Base-by-base conservation (phyloP, 2,888 invertebrate species). In the Halocaridina rubra region DNA sequence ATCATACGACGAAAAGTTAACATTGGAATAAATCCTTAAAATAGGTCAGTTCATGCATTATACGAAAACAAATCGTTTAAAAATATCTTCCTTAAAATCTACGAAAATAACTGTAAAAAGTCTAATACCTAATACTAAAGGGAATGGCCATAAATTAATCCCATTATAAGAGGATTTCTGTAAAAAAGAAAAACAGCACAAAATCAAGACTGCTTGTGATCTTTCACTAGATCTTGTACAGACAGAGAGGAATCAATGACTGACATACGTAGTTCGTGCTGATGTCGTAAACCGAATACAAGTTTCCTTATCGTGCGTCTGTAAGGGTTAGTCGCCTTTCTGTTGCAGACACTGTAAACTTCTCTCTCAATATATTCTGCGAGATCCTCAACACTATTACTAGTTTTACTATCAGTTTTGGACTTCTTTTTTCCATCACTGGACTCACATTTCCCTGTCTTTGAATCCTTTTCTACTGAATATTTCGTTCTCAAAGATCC, bases 311-410 rank as follows among this genome's bases (percentile, higher is more conserved):
- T 81, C n/a, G 84, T 86, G 22, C 82, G 79, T 27, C 69, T 80
- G 67, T 86, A 86, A 13, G 61, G n/a, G 0, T 64, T 80, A 16
- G 71, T 67, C 8, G 80, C 59, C 24, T 80, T 22, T 16, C 84
- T 69, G 16, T 67, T 53, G 29, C 57, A 72, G 2, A 19, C 67
- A 2, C 64, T 59, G 27, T 82, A 86, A 8, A 86, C 80, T 72
- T 84, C 67, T 3, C 78, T 22, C 67, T 86, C 86, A 24, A 86
- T 72, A 30, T 64, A 77, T 27, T 86, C 86, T 32, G 86, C 80
- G 2, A 86, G 76, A 72, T 69, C n/a, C 16, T 39, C 46, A 53
- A 71, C 67, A 5, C n/a, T 1, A 4, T 64, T 30, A 53, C 57
- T 59, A 4, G 19, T 29, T n/a, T 24, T 30, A 27, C 24, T 69